These are phyloP conservation scores for Sylvilagus floridanus DNA, from an alignment of 2,797 vertebrate species.

Conservation along the genomic window DNA sequence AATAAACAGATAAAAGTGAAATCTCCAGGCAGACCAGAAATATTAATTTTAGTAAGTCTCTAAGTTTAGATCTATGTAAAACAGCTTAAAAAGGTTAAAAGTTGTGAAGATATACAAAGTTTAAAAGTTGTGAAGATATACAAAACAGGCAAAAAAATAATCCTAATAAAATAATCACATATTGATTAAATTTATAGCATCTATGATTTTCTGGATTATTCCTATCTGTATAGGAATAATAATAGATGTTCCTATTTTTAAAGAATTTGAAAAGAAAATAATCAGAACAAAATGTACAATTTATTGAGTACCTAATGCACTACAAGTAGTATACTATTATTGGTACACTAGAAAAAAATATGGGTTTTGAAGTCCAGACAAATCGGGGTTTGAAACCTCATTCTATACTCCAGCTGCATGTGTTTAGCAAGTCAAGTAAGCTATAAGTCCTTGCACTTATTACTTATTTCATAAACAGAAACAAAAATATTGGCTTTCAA, in stretches of 20 bases:
- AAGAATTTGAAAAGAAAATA: slow-evolving; percentile 38
- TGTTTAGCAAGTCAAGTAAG: slow-evolving; percentile 31
- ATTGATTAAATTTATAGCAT: slow-evolving; percentile 31
- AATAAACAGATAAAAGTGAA: slow-evolving; percentile 69
- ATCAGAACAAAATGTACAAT: neutral
- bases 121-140: slow-evolving; percentile 36
- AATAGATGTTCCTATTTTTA: neutral
- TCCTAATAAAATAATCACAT: slow-evolving; percentile 27
- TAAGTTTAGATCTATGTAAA: slow-evolving; percentile 57
- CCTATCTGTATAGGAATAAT: neutral
- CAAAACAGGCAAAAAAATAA: slow-evolving; percentile 31
- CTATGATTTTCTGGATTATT: slow-evolving; percentile 3
- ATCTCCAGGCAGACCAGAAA: slow-evolving; percentile 53
- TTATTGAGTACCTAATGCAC: neutral
- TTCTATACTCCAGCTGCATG: neutral
- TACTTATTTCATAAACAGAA: slow-evolving; percentile 30
- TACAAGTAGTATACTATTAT: neutral
- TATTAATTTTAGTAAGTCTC: slow-evolving; percentile 63
- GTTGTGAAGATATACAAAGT: no score
- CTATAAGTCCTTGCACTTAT: neutral
- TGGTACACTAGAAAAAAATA: neutral
- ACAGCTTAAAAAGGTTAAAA: slow-evolving; percentile 46
- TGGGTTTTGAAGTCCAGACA: neutral
- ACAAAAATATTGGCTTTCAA: slow-evolving; percentile 44
- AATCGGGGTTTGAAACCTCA: neutral